phyloP scores from a whole-genome alignment of 2,888 invertebrate species.

The Elegia similella region DNA sequence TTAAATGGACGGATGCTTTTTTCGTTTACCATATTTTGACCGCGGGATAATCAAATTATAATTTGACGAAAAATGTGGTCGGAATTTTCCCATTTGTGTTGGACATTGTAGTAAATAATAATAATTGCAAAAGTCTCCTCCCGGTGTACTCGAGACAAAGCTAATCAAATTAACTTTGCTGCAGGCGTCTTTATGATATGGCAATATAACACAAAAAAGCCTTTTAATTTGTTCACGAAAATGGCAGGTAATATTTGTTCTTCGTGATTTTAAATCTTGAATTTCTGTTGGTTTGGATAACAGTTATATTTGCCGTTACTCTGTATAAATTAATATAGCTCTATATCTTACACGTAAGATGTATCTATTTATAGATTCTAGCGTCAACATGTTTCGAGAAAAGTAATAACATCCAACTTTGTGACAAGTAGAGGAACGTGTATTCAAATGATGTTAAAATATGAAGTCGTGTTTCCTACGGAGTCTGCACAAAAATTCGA shows the following conservation, averaged over 20 bases:
- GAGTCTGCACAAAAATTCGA: slow-evolving; percentile 42
- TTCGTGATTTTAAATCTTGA: too few species aligned
- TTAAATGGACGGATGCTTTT: slow-evolving; percentile 60
- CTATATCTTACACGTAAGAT: too few species aligned
- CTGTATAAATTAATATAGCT: too few species aligned
- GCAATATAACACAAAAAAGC: slow-evolving; percentile 38
- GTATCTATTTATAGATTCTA: background rate
- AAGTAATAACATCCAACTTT: background rate
- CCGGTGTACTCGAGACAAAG: slow-evolving; percentile 41
- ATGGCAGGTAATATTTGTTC: background rate
- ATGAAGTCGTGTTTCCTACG: slow-evolving; percentile 35
- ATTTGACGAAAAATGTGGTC: slow-evolving; percentile 47
- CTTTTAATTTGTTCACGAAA: slow-evolving; percentile 32
- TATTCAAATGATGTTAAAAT: slow-evolving; percentile 15
- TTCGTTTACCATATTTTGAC: slow-evolving; percentile 59
- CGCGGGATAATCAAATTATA: slow-evolving; percentile 61
- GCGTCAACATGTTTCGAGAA: slow-evolving; percentile 2
- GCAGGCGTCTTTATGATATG: slow-evolving; percentile 37
- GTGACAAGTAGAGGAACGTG: slow-evolving; percentile 7
- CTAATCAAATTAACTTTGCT: slow-evolving; percentile 54
- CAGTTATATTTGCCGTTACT: too few species aligned
- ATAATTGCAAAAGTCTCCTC: slow-evolving; percentile 41
- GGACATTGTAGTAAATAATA: slow-evolving; percentile 45
- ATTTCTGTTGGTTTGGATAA: too few species aligned
- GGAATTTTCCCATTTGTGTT: slow-evolving; percentile 34